These are phyloP conservation scores for Sander vitreus DNA, from an alignment of 2,113 vertebrate genomes.

Conservation along the genomic window DNA sequence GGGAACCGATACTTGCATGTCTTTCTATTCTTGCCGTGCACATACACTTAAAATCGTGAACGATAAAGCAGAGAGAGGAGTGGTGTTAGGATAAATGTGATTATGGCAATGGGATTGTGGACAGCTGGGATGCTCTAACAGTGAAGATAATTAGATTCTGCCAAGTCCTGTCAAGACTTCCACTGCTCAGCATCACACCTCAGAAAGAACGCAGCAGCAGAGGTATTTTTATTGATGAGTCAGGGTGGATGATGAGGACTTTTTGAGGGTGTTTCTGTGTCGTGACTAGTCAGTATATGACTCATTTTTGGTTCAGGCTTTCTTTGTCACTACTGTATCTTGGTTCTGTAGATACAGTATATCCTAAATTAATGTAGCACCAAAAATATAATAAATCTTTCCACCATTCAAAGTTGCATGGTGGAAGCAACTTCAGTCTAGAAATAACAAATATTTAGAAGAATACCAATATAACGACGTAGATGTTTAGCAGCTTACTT, in stretches of 20 bases:
- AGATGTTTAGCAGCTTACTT: conserved; percentile 4
- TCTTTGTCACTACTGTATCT: conserved; percentile 3
- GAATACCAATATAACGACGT: neutral
- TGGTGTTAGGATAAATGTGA: conserved; percentile 30
- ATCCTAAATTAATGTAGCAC: neutral
- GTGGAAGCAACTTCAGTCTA: neutral
- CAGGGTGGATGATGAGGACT: conserved; percentile 12
- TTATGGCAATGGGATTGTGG: conserved; percentile 21
- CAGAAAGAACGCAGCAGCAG: neutral
- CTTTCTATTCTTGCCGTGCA: neutral
- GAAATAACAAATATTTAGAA: conserved; percentile 7
- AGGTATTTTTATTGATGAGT: conserved; percentile 23
- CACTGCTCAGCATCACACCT: conserved; percentile 24
- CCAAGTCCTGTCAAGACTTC: conserved; percentile 11
- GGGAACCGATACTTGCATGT: conserved; percentile 7
- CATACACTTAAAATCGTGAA: neutral
- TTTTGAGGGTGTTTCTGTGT: conserved; percentile 22
- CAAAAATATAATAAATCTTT: neutral
- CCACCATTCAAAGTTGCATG: neutral
- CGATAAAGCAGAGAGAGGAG: neutral
- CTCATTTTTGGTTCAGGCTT: conserved; percentile 33
- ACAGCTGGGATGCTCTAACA: conserved; percentile 29
- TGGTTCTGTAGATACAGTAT: neutral
- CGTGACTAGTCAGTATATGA: conserved; percentile 27
- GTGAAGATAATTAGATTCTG: conserved; percentile 44